These are phyloP conservation scores for Venustoraphidia nigricollis DNA, from an alignment of 2,888 invertebrate species.

Conservation along the genomic window DNA sequence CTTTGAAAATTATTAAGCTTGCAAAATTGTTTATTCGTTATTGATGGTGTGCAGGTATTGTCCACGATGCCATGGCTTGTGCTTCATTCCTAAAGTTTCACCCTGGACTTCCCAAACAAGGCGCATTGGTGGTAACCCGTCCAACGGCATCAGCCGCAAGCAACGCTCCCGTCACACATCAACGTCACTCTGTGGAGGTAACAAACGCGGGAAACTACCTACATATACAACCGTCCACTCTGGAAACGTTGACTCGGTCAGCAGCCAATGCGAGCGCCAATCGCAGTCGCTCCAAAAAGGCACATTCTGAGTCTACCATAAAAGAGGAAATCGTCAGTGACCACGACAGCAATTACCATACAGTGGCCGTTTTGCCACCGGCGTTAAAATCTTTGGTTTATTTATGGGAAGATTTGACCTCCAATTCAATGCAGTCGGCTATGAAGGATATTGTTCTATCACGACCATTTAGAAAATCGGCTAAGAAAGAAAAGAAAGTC, in stretches of 20 bases:
- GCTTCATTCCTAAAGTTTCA: slow-evolving; percentile 93
- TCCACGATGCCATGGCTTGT: slow-evolving; percentile 96
- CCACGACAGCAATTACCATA: slow-evolving; percentile 31
- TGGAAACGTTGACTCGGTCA: slow-evolving; percentile 61
- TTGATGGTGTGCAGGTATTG: slow-evolving; percentile 44
- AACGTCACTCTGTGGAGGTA: slow-evolving; percentile 83
- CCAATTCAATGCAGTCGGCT: slow-evolving; percentile 48
- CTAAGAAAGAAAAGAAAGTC: slow-evolving; percentile 19
- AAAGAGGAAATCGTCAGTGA: slow-evolving; percentile 22
- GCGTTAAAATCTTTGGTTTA: slow-evolving; percentile 76
- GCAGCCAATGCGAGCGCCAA: slow-evolving; percentile 67
- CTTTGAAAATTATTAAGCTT: slow-evolving; percentile 1
- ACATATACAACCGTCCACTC: slow-evolving; percentile 60
- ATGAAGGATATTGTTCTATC: slow-evolving; percentile 43
- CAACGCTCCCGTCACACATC: slow-evolving; percentile 33
- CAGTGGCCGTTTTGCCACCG: slow-evolving; percentile 68
- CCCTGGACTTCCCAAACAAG: slow-evolving; percentile 69
- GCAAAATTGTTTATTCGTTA: neutral
- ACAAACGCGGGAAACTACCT: slow-evolving; percentile 51
- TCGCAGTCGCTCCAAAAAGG: slow-evolving; percentile 38
- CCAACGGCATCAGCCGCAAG: slow-evolving; percentile 23
- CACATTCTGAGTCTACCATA: slow-evolving; percentile 14
- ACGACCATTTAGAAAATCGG: slow-evolving; percentile 29
- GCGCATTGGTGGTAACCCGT: slow-evolving; percentile 57
- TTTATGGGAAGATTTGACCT: slow-evolving; percentile 76